Conservation (phyloP, 2,888 invertebrate genomes). For the Nephrotoma flavescens region DNA sequence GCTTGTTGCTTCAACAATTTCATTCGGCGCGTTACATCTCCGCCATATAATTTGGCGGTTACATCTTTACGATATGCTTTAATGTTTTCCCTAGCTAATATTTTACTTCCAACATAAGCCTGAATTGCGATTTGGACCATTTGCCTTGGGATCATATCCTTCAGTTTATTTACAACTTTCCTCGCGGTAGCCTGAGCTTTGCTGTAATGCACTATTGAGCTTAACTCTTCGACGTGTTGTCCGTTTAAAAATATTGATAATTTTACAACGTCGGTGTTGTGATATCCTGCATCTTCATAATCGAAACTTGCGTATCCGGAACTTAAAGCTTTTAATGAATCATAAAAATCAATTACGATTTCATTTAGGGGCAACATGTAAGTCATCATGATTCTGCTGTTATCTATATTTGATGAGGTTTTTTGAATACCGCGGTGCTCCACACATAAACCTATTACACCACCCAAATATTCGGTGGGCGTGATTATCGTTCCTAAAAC, state of each 20-base stretch:
- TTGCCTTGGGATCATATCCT: conserved; percentile 78
- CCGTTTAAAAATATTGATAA: conserved; percentile 60
- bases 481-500: conserved; percentile 81
- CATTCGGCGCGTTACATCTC: conserved; percentile 77
- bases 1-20: conserved; percentile 81
- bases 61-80: conserved; percentile 86
- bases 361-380: conserved; percentile 82
- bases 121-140: conserved; percentile 80
- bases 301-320: conserved; percentile 95
- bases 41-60: conserved; percentile 88
- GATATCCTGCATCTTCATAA: conserved; percentile 79
- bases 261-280: conserved; percentile 60
- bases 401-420: conserved; percentile 65
- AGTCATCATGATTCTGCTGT: conserved; percentile 64
- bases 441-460: conserved; percentile 55
- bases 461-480: conserved; percentile 58
- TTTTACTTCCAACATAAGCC: conserved; percentile 61
- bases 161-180: conserved; percentile 55
- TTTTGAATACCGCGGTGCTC: conserved; percentile 50
- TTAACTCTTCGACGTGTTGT: conserved; percentile 64
- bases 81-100: conserved; percentile 72
- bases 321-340: conserved; percentile 71
- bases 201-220: conserved; percentile 60
- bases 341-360: conserved; percentile 90
- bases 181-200: conserved; percentile 50